phyloP scores from a whole-genome alignment of 2,113 vertebrate species.

The Hyperopisus bebe region DNA sequence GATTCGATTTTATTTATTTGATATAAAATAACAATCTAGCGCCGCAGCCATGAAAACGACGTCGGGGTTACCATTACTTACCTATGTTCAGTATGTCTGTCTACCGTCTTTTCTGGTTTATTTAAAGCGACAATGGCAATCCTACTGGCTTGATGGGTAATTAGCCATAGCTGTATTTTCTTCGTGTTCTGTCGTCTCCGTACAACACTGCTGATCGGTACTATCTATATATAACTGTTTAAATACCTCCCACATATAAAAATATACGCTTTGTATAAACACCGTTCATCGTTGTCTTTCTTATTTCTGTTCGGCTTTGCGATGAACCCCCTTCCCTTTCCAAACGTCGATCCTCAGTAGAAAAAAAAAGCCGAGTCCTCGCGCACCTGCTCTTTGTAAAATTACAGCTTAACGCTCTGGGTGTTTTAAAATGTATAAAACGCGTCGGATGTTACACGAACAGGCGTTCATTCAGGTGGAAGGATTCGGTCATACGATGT shows the following conservation, averaged over 20 bases:
- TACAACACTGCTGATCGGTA: neutral
- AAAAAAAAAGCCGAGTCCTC: neutral
- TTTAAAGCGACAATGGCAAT: neutral
- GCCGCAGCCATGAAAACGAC: neutral
- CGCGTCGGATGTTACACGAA: neutral
- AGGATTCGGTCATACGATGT: neutral
- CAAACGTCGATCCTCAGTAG: slow-evolving; percentile 12
- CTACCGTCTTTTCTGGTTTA: slow-evolving; percentile 9
- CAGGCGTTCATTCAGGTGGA: neutral
- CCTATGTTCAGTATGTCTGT: slow-evolving; percentile 3
- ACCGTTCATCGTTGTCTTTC: neutral
- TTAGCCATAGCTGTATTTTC: slow-evolving; percentile 4
- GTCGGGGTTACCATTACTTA: neutral
- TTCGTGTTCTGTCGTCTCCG: neutral
- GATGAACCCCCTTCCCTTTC: neutral
- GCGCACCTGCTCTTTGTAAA: slow-evolving; percentile 13
- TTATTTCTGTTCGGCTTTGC: neutral
- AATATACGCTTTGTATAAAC: slow-evolving; percentile 9
- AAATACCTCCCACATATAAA: slow-evolving; percentile 13
- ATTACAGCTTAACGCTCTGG: neutral
- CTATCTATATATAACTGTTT: neutral
- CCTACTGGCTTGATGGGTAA: neutral
- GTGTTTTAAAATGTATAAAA: neutral
- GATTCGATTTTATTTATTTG: neutral
- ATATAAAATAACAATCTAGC: neutral